Base-by-base conservation (phyloP, 2,113 vertebrate genomes). In the Chauna torquata region DNA sequence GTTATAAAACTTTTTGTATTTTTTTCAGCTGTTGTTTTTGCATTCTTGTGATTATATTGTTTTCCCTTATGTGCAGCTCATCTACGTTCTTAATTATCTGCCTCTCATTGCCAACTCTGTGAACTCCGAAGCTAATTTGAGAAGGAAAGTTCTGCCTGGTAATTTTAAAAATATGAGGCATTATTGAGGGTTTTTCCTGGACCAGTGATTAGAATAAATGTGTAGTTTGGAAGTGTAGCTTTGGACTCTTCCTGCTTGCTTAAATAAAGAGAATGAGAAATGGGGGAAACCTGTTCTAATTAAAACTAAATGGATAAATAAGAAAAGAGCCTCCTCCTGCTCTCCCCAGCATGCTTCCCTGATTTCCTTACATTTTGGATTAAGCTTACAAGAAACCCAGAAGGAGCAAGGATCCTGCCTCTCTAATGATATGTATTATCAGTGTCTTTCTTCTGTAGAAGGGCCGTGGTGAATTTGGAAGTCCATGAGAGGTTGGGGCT, bases 101-200 rank as follows among this genome's bases (percentile, higher is more conserved):
- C 57, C 62, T 80, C 17, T 83, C 42, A 4, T 50, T 93, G 96
- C 96, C 96, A 97, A n/a, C 90, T 81, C 93, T 94, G 93, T 85
- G 95, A 95, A 90, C 87, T 96, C 68, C 55, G 15, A 54, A 71
- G 75, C 55, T 96, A 86, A 93, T 93, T 92, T 70, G 82, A n/a
- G 93, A 65, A 80, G 90, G 58, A 77, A 71, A 54, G 49, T 42
- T 93, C 68, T 96, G 82, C 92, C 75, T 2, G 20, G 68, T 23
- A 81, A 92, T 96, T 95, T 94, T 42, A 70, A 89, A 92, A 50
- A n/a, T 23, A 28, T 7, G 90, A 94, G 75, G 49, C 6, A 42
- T 96, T 92, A 77, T 78, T 82, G 92, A 93, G 94, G 90, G 54
- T 80, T 94, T 97, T 95, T 95, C 94, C 95, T 95, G 96, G 79